Evolutionary conservation across 2,888 invertebrate genomes (phyloP).

Genomic region (Noctua comes): DNA sequence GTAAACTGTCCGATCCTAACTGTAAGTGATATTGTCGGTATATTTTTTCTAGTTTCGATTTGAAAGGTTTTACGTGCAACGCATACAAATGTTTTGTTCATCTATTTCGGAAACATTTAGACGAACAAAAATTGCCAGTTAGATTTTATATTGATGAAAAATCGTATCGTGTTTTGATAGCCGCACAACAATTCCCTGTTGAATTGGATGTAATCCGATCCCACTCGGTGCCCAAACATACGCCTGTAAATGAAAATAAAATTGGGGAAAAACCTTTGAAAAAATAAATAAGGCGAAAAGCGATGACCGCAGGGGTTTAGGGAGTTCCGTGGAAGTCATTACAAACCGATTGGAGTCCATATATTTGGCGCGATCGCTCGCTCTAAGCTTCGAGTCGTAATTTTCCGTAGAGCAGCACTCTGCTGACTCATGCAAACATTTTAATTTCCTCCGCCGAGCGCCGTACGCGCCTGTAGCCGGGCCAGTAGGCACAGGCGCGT

Average conservation of each 20-base stretch:
- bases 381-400: conserved; percentile 55
- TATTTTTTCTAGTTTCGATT: conserved; percentile 37
- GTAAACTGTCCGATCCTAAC: conserved; percentile 42
- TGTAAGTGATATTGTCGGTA: conserved; percentile 44
- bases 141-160: conserved; percentile 12
- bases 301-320: conserved; percentile 58
- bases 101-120: conserved; percentile 28
- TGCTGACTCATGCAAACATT: conserved; percentile 65
- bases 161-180: conserved; percentile 11
- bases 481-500: conserved; percentile 29
- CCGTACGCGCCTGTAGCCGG: conserved; percentile 32
- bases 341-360: conserved; percentile 50
- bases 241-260: conserved; percentile 57
- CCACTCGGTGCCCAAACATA: neutral
- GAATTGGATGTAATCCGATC: conserved; percentile 32
- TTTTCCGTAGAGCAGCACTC: conserved; percentile 48
- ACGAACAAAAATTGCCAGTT: conserved; percentile 21
- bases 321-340: conserved; percentile 53
- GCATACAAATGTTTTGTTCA: conserved; percentile 25
- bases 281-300: conserved; percentile 58
- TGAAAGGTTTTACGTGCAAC: conserved; percentile 50
- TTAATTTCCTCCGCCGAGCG: conserved; percentile 62
- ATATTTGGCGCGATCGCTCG: conserved; percentile 48
- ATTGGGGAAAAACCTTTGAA: conserved; percentile 48
- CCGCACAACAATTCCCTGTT: conserved; percentile 19